phyloP scores from a whole-genome alignment of 2,113 vertebrate genomes.

The Taxidea taxus region DNA sequence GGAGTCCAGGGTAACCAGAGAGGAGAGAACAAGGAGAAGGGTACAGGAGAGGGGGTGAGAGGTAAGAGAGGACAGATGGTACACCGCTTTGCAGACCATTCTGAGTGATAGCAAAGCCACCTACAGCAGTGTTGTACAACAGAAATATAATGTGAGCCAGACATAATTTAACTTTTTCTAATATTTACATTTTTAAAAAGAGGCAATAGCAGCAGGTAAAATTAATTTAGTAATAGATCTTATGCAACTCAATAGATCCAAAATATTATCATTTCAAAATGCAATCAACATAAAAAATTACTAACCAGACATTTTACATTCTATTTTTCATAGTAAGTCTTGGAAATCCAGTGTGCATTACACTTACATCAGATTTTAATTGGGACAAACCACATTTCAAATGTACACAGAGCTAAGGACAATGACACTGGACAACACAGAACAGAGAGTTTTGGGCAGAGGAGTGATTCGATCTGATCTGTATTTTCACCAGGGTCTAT shows the following conservation, averaged over 20 bases:
- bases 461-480: not conserved
- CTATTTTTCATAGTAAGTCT: not conserved
- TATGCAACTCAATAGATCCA: not conserved
- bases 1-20: not conserved
- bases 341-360: not conserved
- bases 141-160: not conserved
- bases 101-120: not conserved
- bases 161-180: not conserved
- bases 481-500: not conserved
- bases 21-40: not conserved
- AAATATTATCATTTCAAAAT: not conserved
- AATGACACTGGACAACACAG: not conserved
- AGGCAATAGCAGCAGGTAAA: not conserved
- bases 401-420: not conserved
- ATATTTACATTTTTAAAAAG: not conserved
- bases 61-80: not conserved
- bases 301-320: not conserved
- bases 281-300: not conserved
- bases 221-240: not conserved
- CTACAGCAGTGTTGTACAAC: not conserved
- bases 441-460: not conserved
- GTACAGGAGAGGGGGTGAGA: not conserved
- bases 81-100: not conserved
- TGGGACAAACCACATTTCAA: not conserved
- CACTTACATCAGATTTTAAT: not conserved